phyloP scores from a whole-genome alignment of 2,888 invertebrate species.

The Alloplasta piceator region DNA sequence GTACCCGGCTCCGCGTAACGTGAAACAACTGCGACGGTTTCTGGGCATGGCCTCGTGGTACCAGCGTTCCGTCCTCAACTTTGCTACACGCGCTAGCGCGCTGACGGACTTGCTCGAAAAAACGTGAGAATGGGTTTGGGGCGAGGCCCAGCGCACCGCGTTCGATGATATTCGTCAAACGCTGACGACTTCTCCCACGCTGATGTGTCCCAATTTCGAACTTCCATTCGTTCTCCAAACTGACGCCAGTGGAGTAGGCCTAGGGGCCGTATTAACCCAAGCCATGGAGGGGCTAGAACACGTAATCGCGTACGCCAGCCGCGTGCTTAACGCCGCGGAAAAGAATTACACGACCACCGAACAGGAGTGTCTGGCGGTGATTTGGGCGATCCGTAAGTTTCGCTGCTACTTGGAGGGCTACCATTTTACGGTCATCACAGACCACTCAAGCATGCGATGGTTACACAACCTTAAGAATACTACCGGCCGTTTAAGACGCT shows the following conservation, averaged over 20 bases:
- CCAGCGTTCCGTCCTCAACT: slow-evolving; percentile 31
- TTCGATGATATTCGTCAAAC: not conserved
- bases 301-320: slow-evolving; percentile 62
- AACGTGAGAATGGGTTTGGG: slow-evolving; percentile 26
- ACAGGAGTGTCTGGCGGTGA: slow-evolving; percentile 69
- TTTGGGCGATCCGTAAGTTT: slow-evolving; percentile 68
- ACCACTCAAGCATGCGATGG: slow-evolving; percentile 70
- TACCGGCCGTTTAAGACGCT: slow-evolving; percentile 49
- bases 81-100: not conserved
- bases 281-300: slow-evolving; percentile 43
- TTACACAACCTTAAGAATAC: slow-evolving; percentile 67
- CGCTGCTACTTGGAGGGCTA: too few species aligned
- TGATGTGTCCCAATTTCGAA: slow-evolving; percentile 37
- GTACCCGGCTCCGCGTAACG: not conserved
- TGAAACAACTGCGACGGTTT: slow-evolving; percentile 36
- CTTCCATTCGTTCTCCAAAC: slow-evolving; percentile 61
- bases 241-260: slow-evolving; percentile 63
- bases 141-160: not conserved
- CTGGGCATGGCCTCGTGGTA: slow-evolving; percentile 41
- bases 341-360: slow-evolving; percentile 63
- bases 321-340: slow-evolving; percentile 48
- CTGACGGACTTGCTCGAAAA: slow-evolving; percentile 22
- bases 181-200: not conserved
- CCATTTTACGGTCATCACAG: slow-evolving; percentile 70
- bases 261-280: slow-evolving; percentile 58